These are phyloP conservation scores for Brachionus calyciflorus DNA, from an alignment of 1,140 invertebrate genomes.

Conservation along the genomic window DNA sequence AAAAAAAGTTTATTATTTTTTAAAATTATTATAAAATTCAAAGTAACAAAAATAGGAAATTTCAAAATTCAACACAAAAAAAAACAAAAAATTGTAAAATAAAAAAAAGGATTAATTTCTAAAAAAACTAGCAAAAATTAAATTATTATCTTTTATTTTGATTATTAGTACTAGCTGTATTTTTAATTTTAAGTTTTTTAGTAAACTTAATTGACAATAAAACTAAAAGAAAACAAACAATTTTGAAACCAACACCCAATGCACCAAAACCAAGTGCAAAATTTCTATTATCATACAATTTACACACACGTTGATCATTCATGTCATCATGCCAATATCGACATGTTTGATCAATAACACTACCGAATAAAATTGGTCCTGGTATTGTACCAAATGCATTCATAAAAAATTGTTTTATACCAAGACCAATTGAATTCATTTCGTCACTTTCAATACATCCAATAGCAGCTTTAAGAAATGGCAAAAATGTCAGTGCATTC, in stretches of 20 bases:
- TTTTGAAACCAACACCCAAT: constrained; percentile 37
- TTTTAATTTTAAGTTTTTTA: background rate
- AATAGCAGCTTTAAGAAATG: constrained; percentile 20
- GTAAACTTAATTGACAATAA: constrained; percentile 18
- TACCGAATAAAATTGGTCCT: constrained; percentile 44
- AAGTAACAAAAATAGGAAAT: no score
- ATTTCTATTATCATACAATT: constrained; percentile 35
- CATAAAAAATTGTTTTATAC: constrained; percentile 46
- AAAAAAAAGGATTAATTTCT: no score
- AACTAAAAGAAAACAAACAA: constrained; percentile 28
- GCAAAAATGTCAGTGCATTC: constrained; percentile 36
- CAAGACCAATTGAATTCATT: constrained; percentile 44
- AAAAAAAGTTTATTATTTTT: no score
- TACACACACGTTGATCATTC: constrained; percentile 42
- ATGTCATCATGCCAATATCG: constrained; percentile 40
- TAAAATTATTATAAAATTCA: no score
- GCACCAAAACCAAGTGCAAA: constrained; percentile 40
- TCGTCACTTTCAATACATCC: constrained; percentile 16
- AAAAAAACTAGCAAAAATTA: no score
- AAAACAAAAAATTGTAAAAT: no score
- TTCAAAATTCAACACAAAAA: no score
- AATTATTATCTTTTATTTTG: no score
- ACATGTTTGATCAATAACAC: constrained; percentile 32
- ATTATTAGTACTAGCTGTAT: no score
- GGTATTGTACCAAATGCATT: constrained; percentile 44